These are phyloP conservation scores for Picus viridis DNA, from an alignment of 2,797 vertebrate genomes.

Conservation along the genomic window DNA sequence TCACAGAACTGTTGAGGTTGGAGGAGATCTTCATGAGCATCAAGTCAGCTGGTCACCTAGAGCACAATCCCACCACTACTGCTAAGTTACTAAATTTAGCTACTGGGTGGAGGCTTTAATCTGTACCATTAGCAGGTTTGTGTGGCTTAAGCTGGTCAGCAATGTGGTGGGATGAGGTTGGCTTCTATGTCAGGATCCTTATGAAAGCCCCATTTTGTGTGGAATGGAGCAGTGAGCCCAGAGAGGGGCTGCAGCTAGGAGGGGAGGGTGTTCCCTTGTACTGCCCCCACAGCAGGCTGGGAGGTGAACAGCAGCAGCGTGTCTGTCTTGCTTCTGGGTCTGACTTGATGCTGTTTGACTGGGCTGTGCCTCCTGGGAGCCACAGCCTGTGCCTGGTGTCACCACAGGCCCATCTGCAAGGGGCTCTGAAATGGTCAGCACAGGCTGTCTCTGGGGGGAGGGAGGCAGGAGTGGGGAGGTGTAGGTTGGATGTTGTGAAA, in stretches of 20 bases:
- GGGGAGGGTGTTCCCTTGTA: fast-evolving
- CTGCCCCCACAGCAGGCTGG: neutral
- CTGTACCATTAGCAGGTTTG: neutral
- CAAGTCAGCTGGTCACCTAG: no score
- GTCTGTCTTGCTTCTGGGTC: neutral
- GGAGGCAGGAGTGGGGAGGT: neutral
- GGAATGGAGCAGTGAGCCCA: neutral
- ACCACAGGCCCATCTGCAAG: neutral
- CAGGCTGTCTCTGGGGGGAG: fast-evolving
- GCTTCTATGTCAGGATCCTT: neutral
- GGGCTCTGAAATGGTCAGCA: fast-evolving
- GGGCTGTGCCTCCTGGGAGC: neutral
- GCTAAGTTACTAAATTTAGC: neutral
- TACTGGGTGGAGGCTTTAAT: neutral
- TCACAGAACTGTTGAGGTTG: no score
- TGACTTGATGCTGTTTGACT: neutral
- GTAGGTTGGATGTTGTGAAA: neutral
- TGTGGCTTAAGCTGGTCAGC: neutral
- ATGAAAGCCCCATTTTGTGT: neutral
- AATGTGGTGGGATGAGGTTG: neutral
- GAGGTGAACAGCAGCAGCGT: neutral
- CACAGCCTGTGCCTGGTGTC: fast-evolving
- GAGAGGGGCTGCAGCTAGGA: neutral
- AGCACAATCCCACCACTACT: no score
- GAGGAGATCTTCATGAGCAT: no score